Conservation (phyloP, 1,140 invertebrate species). For the Brachystomella parvula region DNA sequence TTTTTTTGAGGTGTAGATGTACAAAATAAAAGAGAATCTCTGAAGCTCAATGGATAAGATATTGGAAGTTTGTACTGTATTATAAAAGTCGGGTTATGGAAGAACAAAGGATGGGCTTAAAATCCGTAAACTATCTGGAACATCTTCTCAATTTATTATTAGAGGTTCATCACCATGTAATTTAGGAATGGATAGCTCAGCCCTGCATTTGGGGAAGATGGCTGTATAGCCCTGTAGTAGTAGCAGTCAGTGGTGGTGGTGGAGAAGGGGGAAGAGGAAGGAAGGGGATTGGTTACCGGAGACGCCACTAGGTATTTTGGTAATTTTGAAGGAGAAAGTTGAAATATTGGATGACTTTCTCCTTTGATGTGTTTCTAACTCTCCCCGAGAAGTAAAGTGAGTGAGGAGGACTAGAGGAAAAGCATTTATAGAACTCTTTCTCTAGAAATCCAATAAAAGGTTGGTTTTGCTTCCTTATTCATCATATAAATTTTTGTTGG, state of each 20-base stretch:
- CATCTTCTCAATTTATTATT: not conserved
- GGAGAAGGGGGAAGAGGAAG: not conserved
- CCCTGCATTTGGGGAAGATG: too few species aligned
- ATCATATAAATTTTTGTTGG: not conserved
- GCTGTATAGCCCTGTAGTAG: too few species aligned
- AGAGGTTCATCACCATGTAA: too few species aligned
- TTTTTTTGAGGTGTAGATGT: too few species aligned
- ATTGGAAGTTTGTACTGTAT: not conserved
- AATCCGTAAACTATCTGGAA: not conserved
- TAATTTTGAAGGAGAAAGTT: not conserved
- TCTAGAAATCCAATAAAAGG: not conserved
- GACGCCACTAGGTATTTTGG: not conserved
- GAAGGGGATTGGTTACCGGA: not conserved
- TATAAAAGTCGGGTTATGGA: not conserved
- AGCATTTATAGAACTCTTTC: too few species aligned
- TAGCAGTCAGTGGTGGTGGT: not conserved
- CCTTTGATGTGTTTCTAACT: not conserved
- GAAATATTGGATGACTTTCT: not conserved
- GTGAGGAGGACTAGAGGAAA: too few species aligned
- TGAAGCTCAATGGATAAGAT: constrained; percentile 1
- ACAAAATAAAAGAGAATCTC: not conserved
- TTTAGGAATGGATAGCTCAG: too few species aligned
- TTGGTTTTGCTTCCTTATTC: not conserved
- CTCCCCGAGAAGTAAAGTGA: too few species aligned
- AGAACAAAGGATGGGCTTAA: not conserved